Conservation (phyloP, 2,888 invertebrate species). For the Acleris literana region DNA sequence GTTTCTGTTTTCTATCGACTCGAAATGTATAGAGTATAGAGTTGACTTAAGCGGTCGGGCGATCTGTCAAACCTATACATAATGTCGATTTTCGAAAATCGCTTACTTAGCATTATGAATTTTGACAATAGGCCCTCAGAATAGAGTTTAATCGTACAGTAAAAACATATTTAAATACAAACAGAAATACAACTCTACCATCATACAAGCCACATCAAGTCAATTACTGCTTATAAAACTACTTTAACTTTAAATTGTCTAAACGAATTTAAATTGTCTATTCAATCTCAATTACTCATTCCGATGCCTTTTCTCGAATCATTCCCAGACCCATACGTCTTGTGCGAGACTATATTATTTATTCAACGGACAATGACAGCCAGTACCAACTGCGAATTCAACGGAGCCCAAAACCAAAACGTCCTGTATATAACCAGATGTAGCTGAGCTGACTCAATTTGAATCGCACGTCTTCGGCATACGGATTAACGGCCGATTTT, state of each 20-base stretch:
- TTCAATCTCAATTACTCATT: constrained; percentile 65
- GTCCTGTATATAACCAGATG: background rate
- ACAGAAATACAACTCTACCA: too few species aligned
- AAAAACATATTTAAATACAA: too few species aligned
- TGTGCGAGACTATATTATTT: constrained; percentile 68
- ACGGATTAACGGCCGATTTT: background rate
- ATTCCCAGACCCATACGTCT: constrained; percentile 64
- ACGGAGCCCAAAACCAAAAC: constrained; percentile 5
- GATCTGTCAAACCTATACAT: too few species aligned
- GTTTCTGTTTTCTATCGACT: too few species aligned
- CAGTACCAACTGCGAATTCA: constrained; percentile 30
- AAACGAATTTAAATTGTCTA: constrained; percentile 35
- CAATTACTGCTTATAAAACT: constrained; percentile 11
- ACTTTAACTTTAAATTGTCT: constrained; percentile 28
- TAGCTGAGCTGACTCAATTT: background rate
- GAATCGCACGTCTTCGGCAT: background rate
- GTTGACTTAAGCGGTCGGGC: too few species aligned
- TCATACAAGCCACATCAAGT: too few species aligned
- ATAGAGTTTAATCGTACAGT: too few species aligned
- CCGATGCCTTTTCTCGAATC: constrained; percentile 58
- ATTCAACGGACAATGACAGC: constrained; percentile 42
- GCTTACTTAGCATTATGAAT: too few species aligned
- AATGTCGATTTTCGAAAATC: too few species aligned
- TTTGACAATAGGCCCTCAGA: too few species aligned
- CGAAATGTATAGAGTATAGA: too few species aligned